Evolutionary conservation across 2,888 invertebrate species (phyloP).

Genomic region (Drosophila mimetica): DNA sequence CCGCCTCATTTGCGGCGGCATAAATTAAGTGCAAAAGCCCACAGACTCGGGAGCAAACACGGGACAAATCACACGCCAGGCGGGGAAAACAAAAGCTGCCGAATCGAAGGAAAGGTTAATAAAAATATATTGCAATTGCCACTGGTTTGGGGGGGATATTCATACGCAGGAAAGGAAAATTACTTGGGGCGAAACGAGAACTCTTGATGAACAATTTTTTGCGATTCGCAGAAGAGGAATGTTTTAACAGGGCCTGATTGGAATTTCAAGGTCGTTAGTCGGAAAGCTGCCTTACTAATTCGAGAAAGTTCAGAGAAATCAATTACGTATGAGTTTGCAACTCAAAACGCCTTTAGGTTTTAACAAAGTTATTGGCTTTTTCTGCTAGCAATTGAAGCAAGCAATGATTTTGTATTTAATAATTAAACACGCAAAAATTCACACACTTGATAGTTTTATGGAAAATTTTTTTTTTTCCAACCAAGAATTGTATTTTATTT

Average conservation of each 20-base stretch:
- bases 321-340: slow-evolving; percentile 47
- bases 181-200: slow-evolving; percentile 1
- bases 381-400: not conserved
- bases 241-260: slow-evolving; percentile 23
- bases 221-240: slow-evolving; percentile 49
- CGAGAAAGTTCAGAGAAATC: slow-evolving; percentile 36
- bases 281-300: slow-evolving; percentile 26
- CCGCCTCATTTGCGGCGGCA: slow-evolving; percentile 73
- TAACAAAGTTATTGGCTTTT: not conserved
- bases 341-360: not conserved
- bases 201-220: slow-evolving; percentile 50
- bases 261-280: slow-evolving; percentile 10
- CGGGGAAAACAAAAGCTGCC: slow-evolving; percentile 50
- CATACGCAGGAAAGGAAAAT: slow-evolving; percentile 8
- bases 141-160: slow-evolving; percentile 4
- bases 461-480: too few species aligned
- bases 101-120: slow-evolving; percentile 62
- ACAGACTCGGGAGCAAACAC: slow-evolving; percentile 46
- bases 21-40: slow-evolving; percentile 73
- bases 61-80: slow-evolving; percentile 41
- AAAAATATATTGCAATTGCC: slow-evolving; percentile 64
- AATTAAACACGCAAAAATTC: too few species aligned
- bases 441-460: too few species aligned
- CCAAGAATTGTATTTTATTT: too few species aligned
- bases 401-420: too few species aligned